phyloP scores from a whole-genome alignment of 2,888 invertebrate species.

The Nomada flava region DNA sequence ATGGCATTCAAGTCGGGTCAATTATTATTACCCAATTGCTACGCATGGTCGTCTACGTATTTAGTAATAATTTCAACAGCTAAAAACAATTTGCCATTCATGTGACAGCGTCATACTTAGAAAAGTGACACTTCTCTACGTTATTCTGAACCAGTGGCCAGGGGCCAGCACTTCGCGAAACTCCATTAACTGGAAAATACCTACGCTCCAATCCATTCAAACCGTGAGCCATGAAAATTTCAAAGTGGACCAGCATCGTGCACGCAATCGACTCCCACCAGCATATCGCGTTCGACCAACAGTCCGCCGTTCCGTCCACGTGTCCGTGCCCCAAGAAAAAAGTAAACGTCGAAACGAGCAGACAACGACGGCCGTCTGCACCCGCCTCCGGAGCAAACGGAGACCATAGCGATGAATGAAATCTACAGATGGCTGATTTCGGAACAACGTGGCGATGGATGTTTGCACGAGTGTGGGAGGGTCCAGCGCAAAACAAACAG shows the following conservation, averaged over 20 bases:
- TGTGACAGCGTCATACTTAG: no score
- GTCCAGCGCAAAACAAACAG: constrained; percentile 80
- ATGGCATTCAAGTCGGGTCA: no score
- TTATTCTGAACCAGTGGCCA: no score
- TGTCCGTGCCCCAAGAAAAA: constrained; percentile 8
- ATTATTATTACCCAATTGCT: no score
- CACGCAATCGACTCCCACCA: neutral
- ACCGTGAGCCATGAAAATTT: neutral
- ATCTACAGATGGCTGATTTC: constrained; percentile 71
- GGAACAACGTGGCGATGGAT: constrained; percentile 59
- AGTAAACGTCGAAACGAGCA: constrained; percentile 27
- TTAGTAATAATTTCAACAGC: no score
- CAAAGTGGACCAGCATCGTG: neutral
- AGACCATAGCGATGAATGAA: constrained; percentile 69
- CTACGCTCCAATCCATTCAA: no score
- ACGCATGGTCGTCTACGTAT: no score
- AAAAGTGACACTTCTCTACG: no score
- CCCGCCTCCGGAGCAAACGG: constrained; percentile 58
- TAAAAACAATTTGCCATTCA: no score
- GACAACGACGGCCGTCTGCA: constrained; percentile 39
- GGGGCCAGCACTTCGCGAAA: no score
- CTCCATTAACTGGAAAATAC: no score
- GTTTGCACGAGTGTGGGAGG: constrained; percentile 64
- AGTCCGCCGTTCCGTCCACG: neutral
- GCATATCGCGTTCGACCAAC: neutral